Conservation (phyloP, 2,797 vertebrate genomes). For the Phataginus tetradactyla region DNA sequence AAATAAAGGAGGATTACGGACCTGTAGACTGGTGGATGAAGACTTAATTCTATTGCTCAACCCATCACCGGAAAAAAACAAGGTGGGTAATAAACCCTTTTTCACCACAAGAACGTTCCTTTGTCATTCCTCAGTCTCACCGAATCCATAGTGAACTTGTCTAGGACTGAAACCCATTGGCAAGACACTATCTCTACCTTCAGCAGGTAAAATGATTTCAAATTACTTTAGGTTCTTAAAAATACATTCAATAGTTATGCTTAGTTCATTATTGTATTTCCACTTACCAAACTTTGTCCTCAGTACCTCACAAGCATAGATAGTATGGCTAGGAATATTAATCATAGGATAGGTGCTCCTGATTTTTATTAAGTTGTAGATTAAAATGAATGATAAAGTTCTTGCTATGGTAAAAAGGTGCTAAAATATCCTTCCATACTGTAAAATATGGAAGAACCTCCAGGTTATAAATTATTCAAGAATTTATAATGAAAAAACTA, state of each 20-base stretch:
- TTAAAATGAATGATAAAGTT: slow-evolving; percentile 45
- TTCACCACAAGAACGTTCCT: no score
- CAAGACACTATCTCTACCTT: background rate
- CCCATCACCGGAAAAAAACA: no score
- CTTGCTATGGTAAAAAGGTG: background rate
- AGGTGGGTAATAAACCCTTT: no score
- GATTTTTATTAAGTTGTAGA: background rate
- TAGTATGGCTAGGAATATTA: background rate
- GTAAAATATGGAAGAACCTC: background rate
- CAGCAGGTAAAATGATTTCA: background rate
- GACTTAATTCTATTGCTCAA: no score
- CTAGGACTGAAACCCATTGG: no score
- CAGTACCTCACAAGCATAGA: background rate
- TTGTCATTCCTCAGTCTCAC: no score
- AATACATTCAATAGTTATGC: background rate
- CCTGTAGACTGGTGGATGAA: no score
- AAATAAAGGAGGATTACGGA: no score
- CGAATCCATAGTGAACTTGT: no score
- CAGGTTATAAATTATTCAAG: slow-evolving; percentile 59
- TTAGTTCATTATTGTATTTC: background rate
- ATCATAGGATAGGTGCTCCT: background rate
- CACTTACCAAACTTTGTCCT: background rate
- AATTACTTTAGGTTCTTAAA: background rate
- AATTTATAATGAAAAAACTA: slow-evolving; percentile 42
- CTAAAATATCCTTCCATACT: background rate